Conservation (phyloP, 2,113 vertebrate genomes). For the Plestiodon gilberti region DNA sequence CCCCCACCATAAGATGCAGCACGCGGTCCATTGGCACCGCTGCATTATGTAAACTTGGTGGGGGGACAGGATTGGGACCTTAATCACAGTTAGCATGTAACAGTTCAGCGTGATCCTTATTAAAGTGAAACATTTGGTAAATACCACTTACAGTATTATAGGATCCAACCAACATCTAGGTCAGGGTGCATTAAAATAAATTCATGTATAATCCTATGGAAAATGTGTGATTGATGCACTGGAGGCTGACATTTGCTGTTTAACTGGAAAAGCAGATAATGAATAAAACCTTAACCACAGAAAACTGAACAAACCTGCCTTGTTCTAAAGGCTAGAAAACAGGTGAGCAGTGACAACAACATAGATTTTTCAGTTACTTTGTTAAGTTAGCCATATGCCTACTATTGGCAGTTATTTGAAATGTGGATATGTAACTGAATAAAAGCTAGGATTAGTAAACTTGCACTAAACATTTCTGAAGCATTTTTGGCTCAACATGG, state of each 20-base stretch:
- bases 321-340: not conserved
- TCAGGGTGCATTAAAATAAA: not conserved
- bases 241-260: not conserved
- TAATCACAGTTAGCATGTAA: not conserved
- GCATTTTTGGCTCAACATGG: not conserved
- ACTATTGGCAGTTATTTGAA: not conserved
- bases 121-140: slow-evolving; percentile 10
- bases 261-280: not conserved
- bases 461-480: not conserved
- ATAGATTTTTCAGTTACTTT: not conserved
- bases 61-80: not conserved
- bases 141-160: not conserved
- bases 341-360: not conserved
- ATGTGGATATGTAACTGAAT: not conserved
- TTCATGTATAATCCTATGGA: not conserved
- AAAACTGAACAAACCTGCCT: not conserved
- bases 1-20: no score
- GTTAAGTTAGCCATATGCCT: not conserved
- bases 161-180: not conserved
- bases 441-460: not conserved
- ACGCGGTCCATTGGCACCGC: no score
- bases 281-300: not conserved
- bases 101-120: not conserved
- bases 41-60: no score
- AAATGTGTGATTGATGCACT: not conserved